Conservation (phyloP, 2,888 invertebrate genomes). For the Meta bourneti region DNA sequence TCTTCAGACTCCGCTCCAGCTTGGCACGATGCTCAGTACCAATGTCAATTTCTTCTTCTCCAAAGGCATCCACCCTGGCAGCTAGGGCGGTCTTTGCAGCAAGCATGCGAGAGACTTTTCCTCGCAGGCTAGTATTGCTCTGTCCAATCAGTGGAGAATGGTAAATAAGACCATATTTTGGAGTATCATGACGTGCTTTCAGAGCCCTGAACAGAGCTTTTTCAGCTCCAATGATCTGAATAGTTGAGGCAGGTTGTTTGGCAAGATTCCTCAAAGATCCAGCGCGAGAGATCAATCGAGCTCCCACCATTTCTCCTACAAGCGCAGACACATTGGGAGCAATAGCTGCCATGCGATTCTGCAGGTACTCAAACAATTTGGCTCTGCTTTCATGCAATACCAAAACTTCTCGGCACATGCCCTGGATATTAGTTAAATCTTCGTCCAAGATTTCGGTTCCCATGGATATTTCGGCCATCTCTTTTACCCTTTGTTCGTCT, state of each 20-base stretch:
- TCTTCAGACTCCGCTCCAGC: conserved; percentile 88
- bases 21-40: conserved; percentile 95
- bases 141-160: conserved; percentile 96
- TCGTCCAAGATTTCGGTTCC: conserved; percentile 98
- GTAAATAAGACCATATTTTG: conserved; percentile 99
- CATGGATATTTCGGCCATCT: conserved; percentile 99
- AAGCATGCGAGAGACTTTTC: conserved; percentile 92
- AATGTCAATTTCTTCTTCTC: conserved; percentile 92
- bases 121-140: conserved; percentile 93
- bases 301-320: conserved; percentile 98
- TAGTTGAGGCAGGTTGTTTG: conserved; percentile 98
- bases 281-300: conserved; percentile 97
- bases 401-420: conserved; percentile 95
- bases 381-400: conserved; percentile 94
- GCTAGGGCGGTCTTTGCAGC: conserved; percentile 97
- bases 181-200: conserved; percentile 98
- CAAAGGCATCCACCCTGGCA: conserved; percentile 96
- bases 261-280: conserved; percentile 96
- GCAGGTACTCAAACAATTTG: conserved; percentile 94
- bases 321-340: conserved; percentile 97
- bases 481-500: conserved; percentile 94
- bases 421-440: conserved; percentile 94
- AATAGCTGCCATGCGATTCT: conserved; percentile 98
- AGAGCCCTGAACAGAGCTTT: conserved; percentile 98
- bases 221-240: conserved; percentile 98